These are phyloP conservation scores for Ennomos fuscantarius DNA, from an alignment of 2,888 invertebrate genomes.

Conservation along the genomic window DNA sequence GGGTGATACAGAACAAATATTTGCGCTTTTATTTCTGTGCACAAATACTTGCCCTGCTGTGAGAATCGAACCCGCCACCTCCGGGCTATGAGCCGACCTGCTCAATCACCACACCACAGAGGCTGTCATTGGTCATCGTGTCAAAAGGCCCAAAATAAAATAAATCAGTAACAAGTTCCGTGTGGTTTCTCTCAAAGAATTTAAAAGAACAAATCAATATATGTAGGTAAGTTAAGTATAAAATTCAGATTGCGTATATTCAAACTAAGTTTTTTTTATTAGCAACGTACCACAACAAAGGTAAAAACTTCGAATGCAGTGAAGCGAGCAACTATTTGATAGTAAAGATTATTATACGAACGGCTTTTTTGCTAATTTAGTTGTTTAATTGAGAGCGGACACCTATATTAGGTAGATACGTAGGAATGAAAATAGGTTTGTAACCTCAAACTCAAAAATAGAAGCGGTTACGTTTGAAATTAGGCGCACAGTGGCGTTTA, in stretches of 20 bases:
- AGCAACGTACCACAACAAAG: conserved; percentile 55
- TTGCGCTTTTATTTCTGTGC: too few species aligned
- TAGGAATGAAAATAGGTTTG: conserved; percentile 42
- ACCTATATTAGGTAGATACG: conserved; percentile 41
- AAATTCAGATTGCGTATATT: conserved; percentile 54
- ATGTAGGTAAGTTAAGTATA: conserved; percentile 27
- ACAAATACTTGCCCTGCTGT: too few species aligned
- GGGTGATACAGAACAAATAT: too few species aligned
- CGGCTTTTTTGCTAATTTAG: conserved; percentile 64
- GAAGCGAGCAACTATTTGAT: conserved; percentile 64
- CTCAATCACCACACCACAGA: too few species aligned
- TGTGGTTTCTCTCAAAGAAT: conserved; percentile 5
- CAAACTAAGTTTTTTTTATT: conserved; percentile 55
- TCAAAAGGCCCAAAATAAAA: neutral
- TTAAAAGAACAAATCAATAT: conserved; percentile 16
- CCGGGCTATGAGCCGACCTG: too few species aligned
- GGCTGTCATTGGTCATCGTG: too few species aligned
- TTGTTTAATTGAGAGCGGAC: conserved; percentile 61
- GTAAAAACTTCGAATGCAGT: conserved; percentile 66
- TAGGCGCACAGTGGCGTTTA: conserved; percentile 42
- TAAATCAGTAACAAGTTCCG: neutral
- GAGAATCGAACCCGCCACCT: too few species aligned
- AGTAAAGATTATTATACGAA: conserved; percentile 64
- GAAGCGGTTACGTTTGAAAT: conserved; percentile 38
- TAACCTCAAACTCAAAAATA: conserved; percentile 38